A percentile compares a stretch with the other conserved stretches of the same genome.
Evolutionary conservation across 2,113 vertebrate species (phyloP).

Genomic region (Terrapene triunguis): DNA sequence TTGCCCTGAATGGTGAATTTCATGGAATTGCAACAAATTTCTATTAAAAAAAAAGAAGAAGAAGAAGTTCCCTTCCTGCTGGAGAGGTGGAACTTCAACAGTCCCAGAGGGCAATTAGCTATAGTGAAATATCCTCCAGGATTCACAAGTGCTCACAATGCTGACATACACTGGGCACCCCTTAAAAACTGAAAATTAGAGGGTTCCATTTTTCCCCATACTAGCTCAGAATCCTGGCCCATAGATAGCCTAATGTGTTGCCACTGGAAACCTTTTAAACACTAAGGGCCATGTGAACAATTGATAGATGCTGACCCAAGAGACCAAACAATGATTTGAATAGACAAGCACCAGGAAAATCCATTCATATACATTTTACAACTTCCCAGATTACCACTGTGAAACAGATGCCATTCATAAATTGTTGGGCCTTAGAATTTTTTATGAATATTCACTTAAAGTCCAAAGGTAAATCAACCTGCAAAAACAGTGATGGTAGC

Average conservation of each 20-base stretch:
- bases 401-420: not conserved
- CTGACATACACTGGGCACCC: not conserved
- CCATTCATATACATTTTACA: rapidly evolving
- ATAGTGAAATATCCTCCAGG: not conserved
- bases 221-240: not conserved
- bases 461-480: not conserved
- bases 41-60: not conserved
- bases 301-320: not conserved
- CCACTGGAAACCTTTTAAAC: not conserved
- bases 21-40: not conserved
- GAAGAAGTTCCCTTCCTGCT: not conserved
- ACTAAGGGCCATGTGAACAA: not conserved
- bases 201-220: not conserved
- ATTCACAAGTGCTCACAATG: not conserved
- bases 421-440: not conserved
- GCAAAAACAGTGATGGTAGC: not conserved
- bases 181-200: not conserved
- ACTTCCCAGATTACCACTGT: not conserved
- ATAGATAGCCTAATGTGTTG: not conserved
- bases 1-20: not conserved
- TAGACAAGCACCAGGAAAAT: not conserved
- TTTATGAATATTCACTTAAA: not conserved
- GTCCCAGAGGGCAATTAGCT: not conserved
- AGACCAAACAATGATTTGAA: not conserved
- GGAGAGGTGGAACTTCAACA: not conserved